Evolutionary conservation across 2,888 invertebrate genomes (phyloP).

Genomic region (Dasysyrphus albostriatus): DNA sequence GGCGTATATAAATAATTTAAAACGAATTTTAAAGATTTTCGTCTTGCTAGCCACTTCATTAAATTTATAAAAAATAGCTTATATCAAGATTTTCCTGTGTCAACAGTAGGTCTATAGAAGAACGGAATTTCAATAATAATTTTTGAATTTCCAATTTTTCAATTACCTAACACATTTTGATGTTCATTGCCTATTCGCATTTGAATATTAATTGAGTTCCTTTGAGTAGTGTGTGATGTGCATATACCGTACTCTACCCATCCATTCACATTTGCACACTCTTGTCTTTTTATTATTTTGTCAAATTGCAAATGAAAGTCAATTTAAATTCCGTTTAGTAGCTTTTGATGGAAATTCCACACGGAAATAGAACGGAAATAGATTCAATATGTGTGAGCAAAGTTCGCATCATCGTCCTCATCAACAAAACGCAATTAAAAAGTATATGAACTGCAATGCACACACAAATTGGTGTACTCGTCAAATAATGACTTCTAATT

Average conservation of each 20-base stretch:
- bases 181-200: neutral
- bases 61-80: no score
- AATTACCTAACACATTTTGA: neutral
- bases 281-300: slow-evolving; percentile 28
- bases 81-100: no score
- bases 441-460: neutral
- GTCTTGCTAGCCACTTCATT: no score
- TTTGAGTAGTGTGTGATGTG: neutral
- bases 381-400: slow-evolving; percentile 26
- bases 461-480: slow-evolving; percentile 8
- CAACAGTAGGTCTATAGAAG: no score
- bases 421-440: slow-evolving; percentile 21
- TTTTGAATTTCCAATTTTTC: slow-evolving; percentile 11
- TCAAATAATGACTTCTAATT: slow-evolving; percentile 32
- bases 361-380: slow-evolving; percentile 29
- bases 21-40: no score
- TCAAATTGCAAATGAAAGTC: slow-evolving; percentile 32
- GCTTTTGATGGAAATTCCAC: slow-evolving; percentile 16
- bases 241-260: neutral
- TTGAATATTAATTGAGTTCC: slow-evolving; percentile 12
- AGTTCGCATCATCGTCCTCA: slow-evolving; percentile 21
- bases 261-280: neutral
- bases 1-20: no score
- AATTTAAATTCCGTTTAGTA: slow-evolving; percentile 31
- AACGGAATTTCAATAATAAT: slow-evolving; percentile 3